Base-by-base conservation (phyloP, 2,888 invertebrate genomes). In the Barypeithes pellucidus region DNA sequence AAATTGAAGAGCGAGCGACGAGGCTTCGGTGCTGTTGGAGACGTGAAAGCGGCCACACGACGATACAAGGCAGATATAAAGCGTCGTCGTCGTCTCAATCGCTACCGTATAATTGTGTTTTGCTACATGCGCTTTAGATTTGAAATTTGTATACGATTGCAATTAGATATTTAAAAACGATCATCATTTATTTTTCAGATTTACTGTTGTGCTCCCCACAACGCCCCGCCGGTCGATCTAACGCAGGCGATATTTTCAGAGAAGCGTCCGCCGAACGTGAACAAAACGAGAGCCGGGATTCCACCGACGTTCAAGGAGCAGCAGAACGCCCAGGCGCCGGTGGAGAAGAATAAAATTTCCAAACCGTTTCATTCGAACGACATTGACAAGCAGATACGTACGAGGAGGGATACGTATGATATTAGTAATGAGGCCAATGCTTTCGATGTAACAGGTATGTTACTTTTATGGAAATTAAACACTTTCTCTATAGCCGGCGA, bases 331-430 rank as follows among this genome's bases (percentile, higher is more conserved):
- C 68, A 62, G 24, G 18, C 52, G 14, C 20, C 75, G n/a, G 52
- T 75, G 33, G 84, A 85, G 36, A 85, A 84, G 73, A 84, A 80
- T 62, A 85, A 83, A 77, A 82, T 85, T 5, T 78, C 82, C 4
- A 85, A 82, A 72, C 81, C 84, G 2, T 83, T 86, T 70, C 84
- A 85, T 74, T 83, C 84, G 4, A 86, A 86, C 70, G 85, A 86
- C 75, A 85, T 86, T 62, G 85, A 86, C 57, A 84, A 84, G 72
- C 80, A 80, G 29, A 78, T 83, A 33, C 81, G 86, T 67, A 83
- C 83, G 66, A 79, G 77, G 60, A 78, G 87, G 14, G 85, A 87
- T 66, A 79, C 82, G 14, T 80, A 78, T 67, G 81, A 81, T 50
- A 62, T 80, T 16, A 76, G 77, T n/a, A 81, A 82, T 14, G 82